phyloP scores from a whole-genome alignment of 1,140 invertebrate genomes.

The Arion vulgaris region DNA sequence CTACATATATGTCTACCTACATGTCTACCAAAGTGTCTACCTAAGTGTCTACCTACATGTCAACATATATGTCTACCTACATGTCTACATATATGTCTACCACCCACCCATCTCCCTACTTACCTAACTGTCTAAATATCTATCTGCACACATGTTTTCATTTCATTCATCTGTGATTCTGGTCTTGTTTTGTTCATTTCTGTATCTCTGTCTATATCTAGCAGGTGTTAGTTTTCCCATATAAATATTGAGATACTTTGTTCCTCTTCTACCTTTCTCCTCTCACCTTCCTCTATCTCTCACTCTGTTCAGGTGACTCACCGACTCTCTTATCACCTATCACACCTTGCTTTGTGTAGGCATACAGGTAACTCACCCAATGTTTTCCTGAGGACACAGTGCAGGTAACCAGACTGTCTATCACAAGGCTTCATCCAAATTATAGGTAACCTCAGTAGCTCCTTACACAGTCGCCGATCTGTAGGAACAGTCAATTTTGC shows the following conservation, averaged over 20 bases:
- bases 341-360: too few species aligned
- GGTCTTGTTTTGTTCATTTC: neutral
- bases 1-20: too few species aligned
- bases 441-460: conserved; percentile 62
- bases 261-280: too few species aligned
- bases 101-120: too few species aligned
- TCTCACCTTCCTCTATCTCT: neutral
- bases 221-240: too few species aligned
- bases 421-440: conserved; percentile 64
- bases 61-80: too few species aligned
- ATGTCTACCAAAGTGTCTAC: too few species aligned
- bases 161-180: neutral
- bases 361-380: conserved; percentile 52
- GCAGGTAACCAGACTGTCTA: conserved; percentile 55
- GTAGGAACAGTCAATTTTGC: neutral
- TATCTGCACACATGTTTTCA: neutral
- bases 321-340: neutral
- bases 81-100: too few species aligned
- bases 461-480: conserved; percentile 64
- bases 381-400: conserved; percentile 52
- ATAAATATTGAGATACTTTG: too few species aligned
- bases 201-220: neutral
- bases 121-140: too few species aligned
- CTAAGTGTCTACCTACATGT: too few species aligned
- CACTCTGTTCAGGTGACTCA: neutral